A percentile compares a stretch with the other conserved stretches of the same genome.
These are phyloP conservation scores for Callyntrura guangdongensis DNA, from an alignment of 2,888 invertebrate genomes.

Conservation along the genomic window DNA sequence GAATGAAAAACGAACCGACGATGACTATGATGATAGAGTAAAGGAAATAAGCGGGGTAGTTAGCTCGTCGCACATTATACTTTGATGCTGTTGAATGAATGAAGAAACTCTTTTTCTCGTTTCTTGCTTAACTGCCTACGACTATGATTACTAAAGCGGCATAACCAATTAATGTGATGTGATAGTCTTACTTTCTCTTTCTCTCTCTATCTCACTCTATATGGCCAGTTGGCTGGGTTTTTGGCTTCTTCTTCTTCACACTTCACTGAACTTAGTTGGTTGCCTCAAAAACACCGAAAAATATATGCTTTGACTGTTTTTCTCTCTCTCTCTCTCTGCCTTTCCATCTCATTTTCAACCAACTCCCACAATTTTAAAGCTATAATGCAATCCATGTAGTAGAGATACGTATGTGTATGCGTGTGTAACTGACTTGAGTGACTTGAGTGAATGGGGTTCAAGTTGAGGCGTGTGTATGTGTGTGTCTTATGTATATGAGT, in stretches of 20 bases:
- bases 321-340: background rate
- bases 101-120: slow-evolving; percentile 23
- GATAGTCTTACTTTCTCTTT: slow-evolving; percentile 39
- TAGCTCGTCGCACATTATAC: slow-evolving; percentile 33
- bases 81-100: slow-evolving; percentile 61
- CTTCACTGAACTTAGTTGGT: slow-evolving; percentile 64
- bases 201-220: slow-evolving; percentile 12
- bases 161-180: slow-evolving; percentile 82
- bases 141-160: slow-evolving; percentile 67
- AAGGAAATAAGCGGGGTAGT: slow-evolving; percentile 35
- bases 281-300: slow-evolving; percentile 40
- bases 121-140: slow-evolving; percentile 57
- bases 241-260: slow-evolving; percentile 55
- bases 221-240: slow-evolving; percentile 38
- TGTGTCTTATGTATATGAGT: slow-evolving; percentile 36
- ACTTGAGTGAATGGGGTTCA: slow-evolving; percentile 56
- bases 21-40: slow-evolving; percentile 31
- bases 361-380: slow-evolving; percentile 43
- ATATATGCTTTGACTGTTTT: background rate
- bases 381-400: background rate
- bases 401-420: slow-evolving; percentile 2
- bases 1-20: background rate
- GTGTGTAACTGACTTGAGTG: slow-evolving; percentile 53
- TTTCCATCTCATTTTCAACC: slow-evolving; percentile 19
- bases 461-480: slow-evolving; percentile 55